phyloP scores from a whole-genome alignment of 2,113 vertebrate genomes.

The Arizona elegans region DNA sequence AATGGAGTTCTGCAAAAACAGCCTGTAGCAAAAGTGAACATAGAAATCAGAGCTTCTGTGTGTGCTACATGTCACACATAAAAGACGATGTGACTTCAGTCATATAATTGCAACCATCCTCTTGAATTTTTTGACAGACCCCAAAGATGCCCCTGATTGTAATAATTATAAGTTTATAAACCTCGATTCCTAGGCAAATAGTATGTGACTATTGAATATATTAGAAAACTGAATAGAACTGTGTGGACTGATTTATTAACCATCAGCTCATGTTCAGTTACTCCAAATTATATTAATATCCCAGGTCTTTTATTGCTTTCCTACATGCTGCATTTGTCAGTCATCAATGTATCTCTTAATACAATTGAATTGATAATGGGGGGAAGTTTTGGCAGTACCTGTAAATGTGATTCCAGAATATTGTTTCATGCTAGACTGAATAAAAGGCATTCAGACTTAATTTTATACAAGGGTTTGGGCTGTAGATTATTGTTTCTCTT shows the following conservation, averaged over 20 bases:
- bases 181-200: background rate
- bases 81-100: background rate
- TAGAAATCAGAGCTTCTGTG: background rate
- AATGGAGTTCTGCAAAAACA: background rate
- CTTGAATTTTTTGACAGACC: background rate
- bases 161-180: background rate
- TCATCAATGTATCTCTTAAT: background rate
- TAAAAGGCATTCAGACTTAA: background rate
- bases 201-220: background rate
- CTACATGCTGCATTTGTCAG: background rate
- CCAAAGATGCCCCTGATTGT: background rate
- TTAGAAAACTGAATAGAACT: background rate
- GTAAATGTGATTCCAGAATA: background rate
- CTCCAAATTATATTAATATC: background rate
- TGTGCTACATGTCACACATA: background rate
- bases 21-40: background rate
- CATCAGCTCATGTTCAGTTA: background rate
- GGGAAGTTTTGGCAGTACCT: background rate
- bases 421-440: background rate
- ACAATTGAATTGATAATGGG: background rate
- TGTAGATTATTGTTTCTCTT: background rate
- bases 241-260: background rate
- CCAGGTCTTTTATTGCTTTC: background rate
- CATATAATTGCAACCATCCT: background rate
- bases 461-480: background rate